Evolutionary conservation across 2,888 invertebrate genomes (phyloP).

Genomic region (Drepana falcataria): DNA sequence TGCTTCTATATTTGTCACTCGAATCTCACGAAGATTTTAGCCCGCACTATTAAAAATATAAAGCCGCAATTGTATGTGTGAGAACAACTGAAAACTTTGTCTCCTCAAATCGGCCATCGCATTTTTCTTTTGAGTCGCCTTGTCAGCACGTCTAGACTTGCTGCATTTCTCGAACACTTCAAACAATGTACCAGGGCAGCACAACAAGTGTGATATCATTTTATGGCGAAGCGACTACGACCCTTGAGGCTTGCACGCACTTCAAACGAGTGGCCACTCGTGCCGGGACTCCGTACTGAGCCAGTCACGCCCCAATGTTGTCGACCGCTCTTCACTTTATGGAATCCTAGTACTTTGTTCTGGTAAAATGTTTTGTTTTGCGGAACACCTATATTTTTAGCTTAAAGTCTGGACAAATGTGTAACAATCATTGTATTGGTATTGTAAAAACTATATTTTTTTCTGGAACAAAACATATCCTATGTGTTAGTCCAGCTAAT

Average conservation of each 20-base stretch:
- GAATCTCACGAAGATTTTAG: no score
- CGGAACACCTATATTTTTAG: neutral
- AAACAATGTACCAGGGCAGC: constrained; percentile 22
- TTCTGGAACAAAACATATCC: no score
- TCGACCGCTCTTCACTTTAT: constrained; percentile 1
- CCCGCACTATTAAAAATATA: no score
- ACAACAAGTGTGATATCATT: constrained; percentile 35
- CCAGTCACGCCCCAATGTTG: constrained; percentile 3
- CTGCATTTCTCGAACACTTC: constrained; percentile 1
- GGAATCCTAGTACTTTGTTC: neutral
- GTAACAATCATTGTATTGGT: no score
- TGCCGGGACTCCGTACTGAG: constrained; percentile 7
- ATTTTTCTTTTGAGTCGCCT: no score
- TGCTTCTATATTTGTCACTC: no score
- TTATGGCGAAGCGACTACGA: constrained; percentile 16
- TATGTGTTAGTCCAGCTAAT: no score
- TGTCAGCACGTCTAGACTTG: neutral
- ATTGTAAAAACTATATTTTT: no score
- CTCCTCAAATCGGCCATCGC: no score
- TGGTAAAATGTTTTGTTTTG: neutral
- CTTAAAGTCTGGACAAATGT: neutral
- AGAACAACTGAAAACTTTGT: no score
- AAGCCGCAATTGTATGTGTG: no score
- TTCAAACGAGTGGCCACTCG: constrained; percentile 21
- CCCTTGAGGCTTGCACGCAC: constrained; percentile 20